These are phyloP conservation scores for Pachypanchax playfairii DNA, from an alignment of 2,113 vertebrate genomes.

Conservation along the genomic window DNA sequence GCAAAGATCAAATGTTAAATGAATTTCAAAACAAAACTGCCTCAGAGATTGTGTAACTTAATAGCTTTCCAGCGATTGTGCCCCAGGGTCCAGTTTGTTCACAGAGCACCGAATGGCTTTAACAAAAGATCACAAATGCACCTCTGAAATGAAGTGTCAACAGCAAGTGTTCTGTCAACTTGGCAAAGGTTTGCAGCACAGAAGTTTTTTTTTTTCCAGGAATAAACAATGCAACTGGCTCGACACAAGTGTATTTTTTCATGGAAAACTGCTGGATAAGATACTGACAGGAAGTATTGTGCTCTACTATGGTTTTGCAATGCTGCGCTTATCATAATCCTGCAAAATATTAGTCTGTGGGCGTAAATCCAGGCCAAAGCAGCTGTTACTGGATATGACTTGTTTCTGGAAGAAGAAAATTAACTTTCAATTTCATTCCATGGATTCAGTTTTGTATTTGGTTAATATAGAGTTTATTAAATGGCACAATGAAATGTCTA, in stretches of 20 bases:
- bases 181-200: slow-evolving; percentile 53
- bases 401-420: background rate
- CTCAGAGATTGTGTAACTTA: slow-evolving; percentile 52
- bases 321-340: background rate
- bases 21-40: slow-evolving; percentile 56
- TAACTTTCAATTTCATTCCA: background rate
- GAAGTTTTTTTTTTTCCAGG: slow-evolving; percentile 49
- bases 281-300: background rate
- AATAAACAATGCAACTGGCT: slow-evolving; percentile 18
- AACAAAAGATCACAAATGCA: slow-evolving; percentile 52
- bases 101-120: slow-evolving; percentile 39
- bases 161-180: slow-evolving; percentile 29
- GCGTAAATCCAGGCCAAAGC: background rate
- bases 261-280: slow-evolving; percentile 1
- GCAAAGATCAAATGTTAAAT: slow-evolving; percentile 58
- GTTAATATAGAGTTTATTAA: background rate
- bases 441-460: background rate
- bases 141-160: slow-evolving; percentile 42
- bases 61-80: slow-evolving; percentile 45
- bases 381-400: background rate
- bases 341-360: background rate
- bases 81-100: slow-evolving; percentile 32
- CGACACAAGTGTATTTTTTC: background rate
- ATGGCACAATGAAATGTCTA: no score
- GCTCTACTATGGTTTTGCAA: background rate